These are phyloP conservation scores for Pelmatolapia mariae DNA, from an alignment of 2,113 vertebrate species.

Conservation along the genomic window DNA sequence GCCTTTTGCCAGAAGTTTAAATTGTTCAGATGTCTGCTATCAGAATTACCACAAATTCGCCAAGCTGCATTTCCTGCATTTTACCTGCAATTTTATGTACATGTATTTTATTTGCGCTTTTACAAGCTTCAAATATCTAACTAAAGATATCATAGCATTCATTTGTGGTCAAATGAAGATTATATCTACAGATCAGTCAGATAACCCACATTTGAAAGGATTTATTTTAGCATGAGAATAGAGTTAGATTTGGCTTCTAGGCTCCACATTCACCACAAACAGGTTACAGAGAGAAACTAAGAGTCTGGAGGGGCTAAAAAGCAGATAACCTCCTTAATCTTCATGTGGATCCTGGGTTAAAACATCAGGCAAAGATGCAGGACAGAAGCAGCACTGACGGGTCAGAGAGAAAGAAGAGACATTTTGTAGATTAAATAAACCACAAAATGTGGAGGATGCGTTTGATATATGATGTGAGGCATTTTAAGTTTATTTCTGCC, in stretches of 20 bases:
- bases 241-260: background rate
- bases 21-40: background rate
- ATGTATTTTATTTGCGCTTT: background rate
- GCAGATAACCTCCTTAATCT: background rate
- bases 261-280: background rate
- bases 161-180: background rate
- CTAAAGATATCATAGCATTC: background rate
- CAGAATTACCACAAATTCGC: background rate
- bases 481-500: background rate
- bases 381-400: background rate
- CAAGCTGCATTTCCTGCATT: background rate
- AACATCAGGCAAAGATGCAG: background rate
- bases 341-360: background rate
- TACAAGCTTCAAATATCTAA: background rate
- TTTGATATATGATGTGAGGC: background rate
- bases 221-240: background rate
- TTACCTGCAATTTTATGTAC: background rate
- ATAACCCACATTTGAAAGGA: background rate
- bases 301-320: background rate
- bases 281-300: background rate
- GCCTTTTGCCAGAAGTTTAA: background rate
- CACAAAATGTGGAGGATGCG: fast-evolving
- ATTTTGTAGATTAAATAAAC: background rate
- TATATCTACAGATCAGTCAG: background rate
- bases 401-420: background rate